Conservation (phyloP, 1,140 invertebrate species). For the Drosophila elegans region DNA sequence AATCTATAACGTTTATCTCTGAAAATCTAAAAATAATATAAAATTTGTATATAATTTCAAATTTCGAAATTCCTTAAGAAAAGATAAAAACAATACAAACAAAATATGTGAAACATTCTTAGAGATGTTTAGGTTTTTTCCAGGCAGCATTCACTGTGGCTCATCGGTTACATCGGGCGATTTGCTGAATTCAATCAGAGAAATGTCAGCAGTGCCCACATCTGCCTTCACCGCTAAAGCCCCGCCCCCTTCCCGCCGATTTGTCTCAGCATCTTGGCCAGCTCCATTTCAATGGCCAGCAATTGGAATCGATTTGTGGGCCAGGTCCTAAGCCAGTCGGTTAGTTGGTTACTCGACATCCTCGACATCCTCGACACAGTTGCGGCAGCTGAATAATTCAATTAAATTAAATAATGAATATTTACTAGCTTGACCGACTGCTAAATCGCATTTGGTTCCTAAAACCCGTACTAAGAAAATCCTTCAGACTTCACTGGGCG, state of each 20-base stretch:
- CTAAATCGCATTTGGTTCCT: conserved; percentile 28
- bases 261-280: conserved; percentile 19
- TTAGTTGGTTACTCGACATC: conserved; percentile 14
- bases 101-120: too few relatives aligned
- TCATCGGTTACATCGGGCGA: conserved; percentile 5
- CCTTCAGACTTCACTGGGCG: background rate
- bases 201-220: conserved; percentile 24
- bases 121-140: too few relatives aligned
- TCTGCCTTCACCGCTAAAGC: background rate
- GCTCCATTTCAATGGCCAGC: conserved; percentile 33
- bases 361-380: conserved; percentile 28
- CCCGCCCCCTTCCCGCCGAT: background rate
- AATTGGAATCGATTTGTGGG: conserved; percentile 35
- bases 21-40: too few relatives aligned
- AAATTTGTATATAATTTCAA: too few relatives aligned
- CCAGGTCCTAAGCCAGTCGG: conserved; percentile 14
- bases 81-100: too few relatives aligned
- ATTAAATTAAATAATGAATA: conserved; percentile 79
- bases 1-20: too few relatives aligned
- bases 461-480: conserved; percentile 1
- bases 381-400: conserved; percentile 69
- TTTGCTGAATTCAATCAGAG: conserved; percentile 42
- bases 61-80: too few relatives aligned
- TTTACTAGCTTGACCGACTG: conserved; percentile 49
- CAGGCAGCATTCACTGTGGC: background rate